phyloP scores from a whole-genome alignment of 2,797 vertebrate genomes.

The Phylloscopus collybita region DNA sequence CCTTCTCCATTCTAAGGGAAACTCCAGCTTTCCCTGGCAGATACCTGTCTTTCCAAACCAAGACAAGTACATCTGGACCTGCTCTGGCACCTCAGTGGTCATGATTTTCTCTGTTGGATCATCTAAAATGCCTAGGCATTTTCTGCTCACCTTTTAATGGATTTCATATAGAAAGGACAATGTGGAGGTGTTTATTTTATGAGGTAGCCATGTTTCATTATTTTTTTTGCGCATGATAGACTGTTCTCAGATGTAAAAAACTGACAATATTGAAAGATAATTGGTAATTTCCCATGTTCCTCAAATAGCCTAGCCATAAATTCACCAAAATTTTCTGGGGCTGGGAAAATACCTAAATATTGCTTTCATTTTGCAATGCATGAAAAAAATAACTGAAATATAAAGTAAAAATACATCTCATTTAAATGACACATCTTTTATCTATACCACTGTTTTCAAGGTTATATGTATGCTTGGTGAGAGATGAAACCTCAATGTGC shows the following conservation, averaged over 20 bases:
- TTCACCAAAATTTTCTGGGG: not conserved
- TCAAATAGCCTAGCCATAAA: not conserved
- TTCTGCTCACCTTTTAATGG: not conserved
- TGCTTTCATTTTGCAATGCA: not conserved
- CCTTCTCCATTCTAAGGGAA: too few species aligned
- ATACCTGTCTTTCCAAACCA: too few species aligned
- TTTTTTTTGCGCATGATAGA: not conserved
- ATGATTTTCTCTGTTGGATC: not conserved
- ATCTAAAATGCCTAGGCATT: not conserved
- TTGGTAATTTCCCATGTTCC: not conserved
- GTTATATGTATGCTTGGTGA: not conserved
- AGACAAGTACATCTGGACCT: not conserved
- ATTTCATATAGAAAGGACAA: not conserved
- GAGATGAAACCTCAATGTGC: not conserved
- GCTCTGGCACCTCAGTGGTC: not conserved
- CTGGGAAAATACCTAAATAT: not conserved
- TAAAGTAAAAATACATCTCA: not conserved
- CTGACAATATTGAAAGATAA: not conserved
- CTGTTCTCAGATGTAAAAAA: not conserved
- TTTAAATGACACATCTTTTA: not conserved
- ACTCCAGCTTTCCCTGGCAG: too few species aligned
- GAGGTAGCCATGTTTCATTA: not conserved
- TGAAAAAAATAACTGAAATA: not conserved
- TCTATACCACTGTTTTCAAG: not conserved
- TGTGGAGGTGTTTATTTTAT: not conserved